Evolutionary conservation across 2,888 invertebrate species (phyloP).

Genomic region (Aelia acuminata): DNA sequence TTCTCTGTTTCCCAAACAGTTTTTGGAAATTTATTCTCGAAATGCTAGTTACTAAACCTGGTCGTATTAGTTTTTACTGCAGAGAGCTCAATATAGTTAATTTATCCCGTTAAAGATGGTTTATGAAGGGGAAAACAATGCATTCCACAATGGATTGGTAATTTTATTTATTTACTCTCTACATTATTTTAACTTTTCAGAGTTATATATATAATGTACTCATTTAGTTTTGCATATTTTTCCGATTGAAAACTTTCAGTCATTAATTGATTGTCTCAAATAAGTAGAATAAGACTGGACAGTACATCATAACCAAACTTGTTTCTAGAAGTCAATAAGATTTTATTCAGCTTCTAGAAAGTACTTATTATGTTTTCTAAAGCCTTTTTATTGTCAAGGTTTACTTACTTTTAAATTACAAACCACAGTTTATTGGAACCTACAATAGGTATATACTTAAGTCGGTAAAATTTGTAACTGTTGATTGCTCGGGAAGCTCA

Average conservation of each 20-base stretch:
- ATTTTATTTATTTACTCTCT: not conserved
- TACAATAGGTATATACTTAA: no score
- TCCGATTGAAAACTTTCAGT: not conserved
- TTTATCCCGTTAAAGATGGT: conserved; percentile 24
- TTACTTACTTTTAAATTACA: no score
- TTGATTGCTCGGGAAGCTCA: no score
- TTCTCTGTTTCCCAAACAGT: conserved; percentile 34
- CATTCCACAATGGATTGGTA: conserved; percentile 20
- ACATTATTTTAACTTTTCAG: not conserved
- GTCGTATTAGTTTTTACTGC: not conserved
- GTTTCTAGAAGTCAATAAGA: not conserved
- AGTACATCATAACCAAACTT: not conserved
- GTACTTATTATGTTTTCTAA: not conserved
- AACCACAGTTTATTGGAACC: no score
- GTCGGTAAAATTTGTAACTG: no score
- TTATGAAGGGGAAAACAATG: conserved; percentile 36
- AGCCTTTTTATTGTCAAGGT: no score
- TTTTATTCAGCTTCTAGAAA: not conserved
- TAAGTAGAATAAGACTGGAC: not conserved
- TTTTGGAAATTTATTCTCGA: conserved; percentile 34
- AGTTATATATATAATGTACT: not conserved
- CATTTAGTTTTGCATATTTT: not conserved
- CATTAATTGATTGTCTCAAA: not conserved
- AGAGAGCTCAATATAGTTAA: not conserved
- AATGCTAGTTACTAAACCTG: conserved; percentile 2